Base-by-base conservation (phyloP, 1,140 invertebrate genomes). In the Adoxophyes honmai region DNA sequence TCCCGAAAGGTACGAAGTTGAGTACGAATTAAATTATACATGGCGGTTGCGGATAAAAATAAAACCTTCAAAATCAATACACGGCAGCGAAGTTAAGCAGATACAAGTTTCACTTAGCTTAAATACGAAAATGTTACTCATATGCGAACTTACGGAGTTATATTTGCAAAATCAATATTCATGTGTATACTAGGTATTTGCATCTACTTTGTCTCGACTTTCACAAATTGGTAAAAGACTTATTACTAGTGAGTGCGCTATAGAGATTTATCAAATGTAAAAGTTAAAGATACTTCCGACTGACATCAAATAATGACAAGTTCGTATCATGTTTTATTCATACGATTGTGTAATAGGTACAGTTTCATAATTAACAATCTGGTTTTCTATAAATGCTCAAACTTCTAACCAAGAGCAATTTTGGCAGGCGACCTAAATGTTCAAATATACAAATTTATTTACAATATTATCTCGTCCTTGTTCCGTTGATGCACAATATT, bases 401-500 rank as follows among this genome's bases (percentile, higher is more conserved):
- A n/a, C n/a, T n/a, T n/a, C n/a, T n/a, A n/a, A n/a, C n/a, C n/a
- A n/a, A n/a, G n/a, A n/a, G n/a, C n/a, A n/a, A n/a, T n/a, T n/a
- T n/a, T n/a, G n/a, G n/a, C n/a, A n/a, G n/a, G n/a, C n/a, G n/a
- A n/a, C n/a, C n/a, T n/a, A n/a, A n/a, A n/a, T n/a, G n/a, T n/a
- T n/a, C n/a, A 28, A 28, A 28, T 3, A 3, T 28, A 28, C 21
- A 28, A 28, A 6, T 28, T 3, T 28, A 28, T 28, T 42, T n/a
- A 21, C 18, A 10, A 42, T 18, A 16, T 10, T 28, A 21, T 11
- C 18, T 15, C 18, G 8, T 7, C 15, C 8, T 10, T 73, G 62
- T 57, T 58, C 35, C 57, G 21, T 55, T 48, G 63, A 69, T 75
- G 38, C 60, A 54, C 52, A n/a, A n/a, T n/a, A n/a, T n/a, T 58